Base-by-base conservation (phyloP, 2,797 vertebrate species). In the Phoeniculus purpureus region DNA sequence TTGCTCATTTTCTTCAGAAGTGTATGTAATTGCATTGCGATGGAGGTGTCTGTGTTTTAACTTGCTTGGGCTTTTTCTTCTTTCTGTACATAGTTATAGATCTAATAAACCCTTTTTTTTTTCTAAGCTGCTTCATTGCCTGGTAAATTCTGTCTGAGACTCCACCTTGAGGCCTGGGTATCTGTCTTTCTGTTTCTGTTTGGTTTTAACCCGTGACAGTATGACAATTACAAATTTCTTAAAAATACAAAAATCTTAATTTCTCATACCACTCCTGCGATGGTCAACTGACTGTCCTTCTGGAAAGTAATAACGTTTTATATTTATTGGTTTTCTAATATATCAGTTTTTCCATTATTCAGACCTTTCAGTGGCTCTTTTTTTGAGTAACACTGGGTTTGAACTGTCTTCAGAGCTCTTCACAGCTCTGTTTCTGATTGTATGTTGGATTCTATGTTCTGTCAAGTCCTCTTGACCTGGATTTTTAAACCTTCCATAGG, bases 341-440 rank as follows among this genome's bases (percentile, higher is more conserved):
- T 27, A 77, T 74, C 27, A 31, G 32, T 91, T 3, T 1, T 89
- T 94, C 52, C 50, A 32, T 79, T 58, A 16, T 60, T 87, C 27
- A 61, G 65, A 48, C 70, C 56, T 94, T 95, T 31, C 47, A 56
- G 27, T 80, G 29, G 9, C 23, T 67, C 21, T 50, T 83, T 76
- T 81, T 87, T 72, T 79, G 76, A 85, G 71, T 27, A 89, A 21
- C 20, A 20, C n/a, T 74, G 73, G 65, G 45, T 89, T 78, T 91
- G 91, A 92, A 78, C 55, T 83, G 58, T 66, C 66, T 87, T 92
- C 81, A 94, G 81, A 93, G 84, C 48, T 74, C 66, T 94, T 93
- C 83, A 92, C 85, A 95, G 91, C 84, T 85, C 52, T 73, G 82
- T 86, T 45, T 83, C 61, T 93, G 71, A 62, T 93, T 91, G 6